phyloP scores from a whole-genome alignment of 37 sponge, comb jelly and placozoan genomes.

The Halichondria panicea region DNA sequence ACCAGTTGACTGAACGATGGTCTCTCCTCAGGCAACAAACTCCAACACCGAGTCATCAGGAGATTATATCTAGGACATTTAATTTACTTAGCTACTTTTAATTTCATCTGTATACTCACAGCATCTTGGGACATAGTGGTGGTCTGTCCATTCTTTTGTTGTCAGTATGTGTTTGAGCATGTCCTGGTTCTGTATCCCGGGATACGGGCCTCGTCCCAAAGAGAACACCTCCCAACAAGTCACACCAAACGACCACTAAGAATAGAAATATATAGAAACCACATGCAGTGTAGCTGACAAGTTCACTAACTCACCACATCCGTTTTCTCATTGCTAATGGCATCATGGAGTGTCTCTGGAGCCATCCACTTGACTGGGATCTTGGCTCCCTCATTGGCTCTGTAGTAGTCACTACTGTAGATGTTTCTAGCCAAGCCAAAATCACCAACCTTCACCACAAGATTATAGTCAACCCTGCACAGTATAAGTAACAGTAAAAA shows the following conservation, averaged over 20 bases:
- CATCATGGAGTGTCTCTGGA: conserved; percentile 43
- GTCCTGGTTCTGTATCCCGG: conserved; percentile 58
- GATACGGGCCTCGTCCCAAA: conserved; percentile 66
- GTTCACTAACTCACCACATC: conserved; percentile 28
- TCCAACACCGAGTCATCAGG: background rate
- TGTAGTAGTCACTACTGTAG: conserved; percentile 19
- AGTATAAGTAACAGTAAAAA: too few species aligned
- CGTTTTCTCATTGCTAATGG: conserved; percentile 28
- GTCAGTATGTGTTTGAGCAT: conserved; percentile 40
- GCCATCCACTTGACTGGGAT: conserved; percentile 46
- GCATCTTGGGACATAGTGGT: conserved; percentile 17
- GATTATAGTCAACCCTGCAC: conserved; percentile 18
- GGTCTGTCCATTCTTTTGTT: conserved; percentile 30
- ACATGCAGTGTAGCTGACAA: too few species aligned
- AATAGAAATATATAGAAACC: too few species aligned
- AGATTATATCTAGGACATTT: conserved; percentile 22
- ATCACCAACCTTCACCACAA: conserved; percentile 31
- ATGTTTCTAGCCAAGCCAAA: conserved; percentile 42
- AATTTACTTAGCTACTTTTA: too few species aligned
- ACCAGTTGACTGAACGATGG: too few species aligned
- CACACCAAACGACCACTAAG: conserved; percentile 47
- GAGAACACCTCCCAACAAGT: conserved; percentile 45
- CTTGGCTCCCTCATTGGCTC: conserved; percentile 1
- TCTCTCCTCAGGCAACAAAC: background rate
- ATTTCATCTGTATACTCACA: too few species aligned